Evolutionary conservation across 2,797 vertebrate species (phyloP), one percentile per base, ranked within the genome.

Genomic region (Darevskia nairensis): DNA sequence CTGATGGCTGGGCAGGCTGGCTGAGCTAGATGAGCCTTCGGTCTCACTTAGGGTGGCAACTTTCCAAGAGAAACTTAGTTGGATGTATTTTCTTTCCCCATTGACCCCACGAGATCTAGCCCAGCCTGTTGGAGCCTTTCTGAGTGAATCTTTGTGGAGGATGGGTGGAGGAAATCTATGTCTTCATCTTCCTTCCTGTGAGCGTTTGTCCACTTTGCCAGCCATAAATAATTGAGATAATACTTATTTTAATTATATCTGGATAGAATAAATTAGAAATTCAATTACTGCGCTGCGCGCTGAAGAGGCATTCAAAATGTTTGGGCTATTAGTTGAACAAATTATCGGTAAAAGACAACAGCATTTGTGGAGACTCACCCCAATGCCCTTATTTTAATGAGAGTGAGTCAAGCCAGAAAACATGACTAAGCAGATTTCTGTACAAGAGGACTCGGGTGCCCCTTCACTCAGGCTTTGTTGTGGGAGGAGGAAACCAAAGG

Each of bases 191-290:
- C 44, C 82, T 76, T 90, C 71, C 78, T 61, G 71, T 25, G n/a
- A 90, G 69, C 1, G 0, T 1, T 11, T 7, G 39, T 68, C 82
- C 46, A 25, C 0, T 0, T 89, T 83, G 81, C 74, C 88, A 85
- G 83, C 68, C 76, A 87, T 85, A 89, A 91, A 64, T 77, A 86
- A 91, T 89, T 6, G 78, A 82, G 90, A 88, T 84, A 89, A 81
- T 2, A 29, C 68, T 91, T 77, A 46, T 81, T 94, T 91, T 91
- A 91, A 94, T 93, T 91, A 89, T 46, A 85, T 92, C 87, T 0
- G 32, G 61, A 89, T 66, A 83, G 89, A 89, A 92, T 86, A 91
- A 93, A 94, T 95, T 19, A 89, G 75, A 86, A 94, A 94, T 92
- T 86, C 92, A 92, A 93, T 94, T 92, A 90, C 80, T 41, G 32